These are phyloP conservation scores for Lordiphosa clarofinis DNA, from an alignment of 1,140 invertebrate genomes.

Conservation along the genomic window DNA sequence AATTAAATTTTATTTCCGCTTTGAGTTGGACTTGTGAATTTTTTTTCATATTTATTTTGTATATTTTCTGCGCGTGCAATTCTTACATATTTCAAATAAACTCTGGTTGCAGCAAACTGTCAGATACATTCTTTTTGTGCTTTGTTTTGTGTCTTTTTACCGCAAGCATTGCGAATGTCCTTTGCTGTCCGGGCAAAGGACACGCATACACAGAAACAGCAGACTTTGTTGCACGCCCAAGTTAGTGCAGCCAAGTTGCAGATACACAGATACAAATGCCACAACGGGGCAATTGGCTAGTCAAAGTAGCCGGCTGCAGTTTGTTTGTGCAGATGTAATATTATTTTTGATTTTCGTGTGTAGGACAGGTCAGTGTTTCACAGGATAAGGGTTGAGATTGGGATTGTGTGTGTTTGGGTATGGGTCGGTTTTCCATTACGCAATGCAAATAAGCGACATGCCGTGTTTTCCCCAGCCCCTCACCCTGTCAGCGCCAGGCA, in stretches of 20 bases:
- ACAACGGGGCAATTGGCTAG: background rate
- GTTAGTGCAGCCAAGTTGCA: conserved; percentile 1
- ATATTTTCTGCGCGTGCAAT: conserved; percentile 14
- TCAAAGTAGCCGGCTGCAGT: conserved; percentile 40
- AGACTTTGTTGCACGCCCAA: background rate
- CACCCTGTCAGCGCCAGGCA: conserved; percentile 44
- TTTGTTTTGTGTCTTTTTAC: conserved; percentile 34
- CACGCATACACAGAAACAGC: conserved; percentile 36
- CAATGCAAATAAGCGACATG: conserved; percentile 61
- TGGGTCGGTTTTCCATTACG: conserved; percentile 55
- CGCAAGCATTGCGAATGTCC: conserved; percentile 61
- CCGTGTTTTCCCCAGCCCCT: conserved; percentile 5
- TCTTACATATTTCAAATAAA: conserved; percentile 69
- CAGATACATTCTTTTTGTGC: conserved; percentile 54
- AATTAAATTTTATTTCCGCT: background rate
- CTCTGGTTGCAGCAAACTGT: conserved; percentile 55
- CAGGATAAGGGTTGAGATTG: conserved; percentile 32
- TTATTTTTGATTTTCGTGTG: conserved; percentile 29
- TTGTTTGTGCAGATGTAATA: conserved; percentile 67
- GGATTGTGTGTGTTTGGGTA: too few species aligned
- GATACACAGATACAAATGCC: background rate
- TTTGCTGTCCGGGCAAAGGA: conserved; percentile 67
- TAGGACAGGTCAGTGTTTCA: conserved; percentile 68
- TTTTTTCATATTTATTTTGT: background rate
- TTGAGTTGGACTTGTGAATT: conserved; percentile 7